phyloP scores from a whole-genome alignment of 2,113 vertebrate genomes.

The Microtus montanus region DNA sequence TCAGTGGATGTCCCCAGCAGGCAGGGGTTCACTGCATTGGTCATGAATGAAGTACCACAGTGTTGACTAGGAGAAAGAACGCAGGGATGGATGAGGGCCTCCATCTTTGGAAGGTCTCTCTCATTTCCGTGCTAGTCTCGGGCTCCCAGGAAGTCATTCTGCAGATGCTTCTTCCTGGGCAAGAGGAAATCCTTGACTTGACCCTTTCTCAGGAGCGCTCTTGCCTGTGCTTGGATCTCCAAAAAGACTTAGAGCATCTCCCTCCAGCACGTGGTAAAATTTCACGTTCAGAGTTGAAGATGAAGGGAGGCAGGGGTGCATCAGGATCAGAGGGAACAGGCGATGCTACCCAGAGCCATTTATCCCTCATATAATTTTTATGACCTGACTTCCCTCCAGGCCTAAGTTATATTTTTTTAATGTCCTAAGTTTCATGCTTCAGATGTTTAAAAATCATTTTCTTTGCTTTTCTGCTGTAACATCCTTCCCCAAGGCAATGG shows the following conservation, averaged over 20 bases:
- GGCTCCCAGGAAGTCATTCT: not conserved
- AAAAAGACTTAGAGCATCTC: not conserved
- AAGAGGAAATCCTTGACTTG: not conserved
- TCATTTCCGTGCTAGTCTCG: not conserved
- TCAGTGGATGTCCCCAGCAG: not conserved
- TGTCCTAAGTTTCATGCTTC: constrained; percentile 18
- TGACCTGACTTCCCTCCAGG: not conserved
- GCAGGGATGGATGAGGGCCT: not conserved
- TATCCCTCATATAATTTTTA: constrained; percentile 23
- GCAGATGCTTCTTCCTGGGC: not conserved
- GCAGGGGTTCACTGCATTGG: too few species aligned
- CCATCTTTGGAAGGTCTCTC: not conserved
- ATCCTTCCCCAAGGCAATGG: not conserved
- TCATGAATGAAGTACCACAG: not conserved
- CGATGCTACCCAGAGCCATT: not conserved
- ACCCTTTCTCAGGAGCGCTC: not conserved
- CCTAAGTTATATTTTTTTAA: not conserved
- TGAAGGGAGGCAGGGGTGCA: not conserved
- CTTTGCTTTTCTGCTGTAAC: constrained; percentile 48
- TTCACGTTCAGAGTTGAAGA: not conserved
- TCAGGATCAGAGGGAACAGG: not conserved
- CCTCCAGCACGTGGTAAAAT: not conserved
- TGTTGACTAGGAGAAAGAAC: not conserved
- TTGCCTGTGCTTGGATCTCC: not conserved
- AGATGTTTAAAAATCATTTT: constrained; percentile 41